These are phyloP conservation scores for Megaleporinus macrocephalus DNA, from an alignment of 2,113 vertebrate genomes.

Conservation along the genomic window DNA sequence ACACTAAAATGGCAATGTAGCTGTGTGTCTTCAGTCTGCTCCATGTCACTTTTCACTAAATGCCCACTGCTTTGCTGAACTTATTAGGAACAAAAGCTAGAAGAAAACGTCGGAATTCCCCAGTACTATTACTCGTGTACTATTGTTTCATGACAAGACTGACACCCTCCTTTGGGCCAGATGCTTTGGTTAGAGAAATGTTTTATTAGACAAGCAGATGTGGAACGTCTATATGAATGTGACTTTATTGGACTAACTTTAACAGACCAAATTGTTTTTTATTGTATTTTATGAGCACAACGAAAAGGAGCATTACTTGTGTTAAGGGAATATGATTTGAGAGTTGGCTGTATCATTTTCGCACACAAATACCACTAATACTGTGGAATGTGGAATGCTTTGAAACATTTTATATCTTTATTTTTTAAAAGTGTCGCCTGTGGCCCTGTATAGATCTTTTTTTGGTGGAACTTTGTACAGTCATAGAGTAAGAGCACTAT, in stretches of 20 bases:
- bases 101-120: not conserved
- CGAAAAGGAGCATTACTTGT: slow-evolving; percentile 4
- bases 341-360: slow-evolving; percentile 51
- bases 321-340: slow-evolving; percentile 48
- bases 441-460: slow-evolving; percentile 64
- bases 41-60: not conserved
- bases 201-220: not conserved
- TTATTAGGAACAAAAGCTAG: not conserved
- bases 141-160: not conserved
- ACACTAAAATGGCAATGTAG: too few species aligned
- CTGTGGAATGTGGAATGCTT: slow-evolving; percentile 66
- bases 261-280: slow-evolving; percentile 17
- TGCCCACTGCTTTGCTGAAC: not conserved
- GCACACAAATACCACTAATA: slow-evolving; percentile 51
- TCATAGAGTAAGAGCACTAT: slow-evolving; percentile 76
- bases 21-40: not conserved
- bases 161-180: not conserved
- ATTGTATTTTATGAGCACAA: slow-evolving; percentile 41
- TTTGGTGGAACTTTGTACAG: slow-evolving; percentile 76
- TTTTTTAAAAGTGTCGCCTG: slow-evolving; percentile 59
- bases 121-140: not conserved
- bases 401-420: slow-evolving; percentile 66
- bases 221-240: not conserved
- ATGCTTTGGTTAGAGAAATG: not conserved
- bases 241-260: not conserved